Evolutionary conservation across 2,797 vertebrate species (phyloP).

Genomic region (Streptopelia turtur): DNA sequence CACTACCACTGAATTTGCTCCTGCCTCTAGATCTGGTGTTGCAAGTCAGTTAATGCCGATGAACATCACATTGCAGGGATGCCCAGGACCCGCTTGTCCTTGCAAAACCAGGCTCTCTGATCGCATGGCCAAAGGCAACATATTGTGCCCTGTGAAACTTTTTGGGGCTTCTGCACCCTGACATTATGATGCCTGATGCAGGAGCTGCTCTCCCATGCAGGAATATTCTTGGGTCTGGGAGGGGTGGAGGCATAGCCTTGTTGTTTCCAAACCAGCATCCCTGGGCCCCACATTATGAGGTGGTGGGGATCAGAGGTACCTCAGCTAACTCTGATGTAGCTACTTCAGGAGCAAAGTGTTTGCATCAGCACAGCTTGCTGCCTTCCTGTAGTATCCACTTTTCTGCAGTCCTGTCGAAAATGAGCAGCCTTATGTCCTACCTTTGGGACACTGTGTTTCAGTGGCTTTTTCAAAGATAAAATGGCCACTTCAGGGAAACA

Average conservation of each 20-base stretch:
- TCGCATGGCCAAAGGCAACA: background rate
- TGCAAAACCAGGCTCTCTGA: background rate
- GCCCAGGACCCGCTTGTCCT: background rate
- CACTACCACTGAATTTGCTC: background rate
- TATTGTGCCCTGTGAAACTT: background rate
- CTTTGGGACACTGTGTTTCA: background rate
- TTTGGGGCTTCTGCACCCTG: accelerated
- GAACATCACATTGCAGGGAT: background rate
- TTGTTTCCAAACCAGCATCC: background rate
- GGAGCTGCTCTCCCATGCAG: background rate
- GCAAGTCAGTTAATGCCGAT: background rate
- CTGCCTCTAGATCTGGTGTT: background rate
- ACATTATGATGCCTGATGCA: background rate
- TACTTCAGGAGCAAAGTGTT: accelerated
- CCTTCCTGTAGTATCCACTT: background rate
- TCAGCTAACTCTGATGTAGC: background rate
- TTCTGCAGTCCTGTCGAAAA: background rate
- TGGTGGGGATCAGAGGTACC: background rate
- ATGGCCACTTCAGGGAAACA: background rate
- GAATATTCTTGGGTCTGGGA: background rate
- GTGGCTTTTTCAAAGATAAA: background rate
- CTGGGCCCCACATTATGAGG: accelerated
- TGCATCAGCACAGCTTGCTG: accelerated
- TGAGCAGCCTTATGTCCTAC: background rate
- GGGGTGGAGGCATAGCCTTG: accelerated